These are phyloP conservation scores for Tenebrosternarchus preto DNA, from an alignment of 2,113 vertebrate genomes.

Conservation along the genomic window DNA sequence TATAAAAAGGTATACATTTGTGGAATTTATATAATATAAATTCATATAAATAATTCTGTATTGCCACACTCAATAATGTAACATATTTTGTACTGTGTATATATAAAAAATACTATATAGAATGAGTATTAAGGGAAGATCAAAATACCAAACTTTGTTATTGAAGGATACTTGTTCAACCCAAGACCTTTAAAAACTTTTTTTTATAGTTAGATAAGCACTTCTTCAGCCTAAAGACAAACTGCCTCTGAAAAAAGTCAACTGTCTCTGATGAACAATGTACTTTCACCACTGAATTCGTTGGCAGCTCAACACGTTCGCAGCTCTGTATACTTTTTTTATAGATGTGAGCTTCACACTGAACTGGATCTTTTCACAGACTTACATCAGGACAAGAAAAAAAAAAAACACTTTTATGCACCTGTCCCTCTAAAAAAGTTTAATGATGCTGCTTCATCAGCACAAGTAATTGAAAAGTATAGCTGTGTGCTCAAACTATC, in stretches of 20 bases:
- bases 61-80: too few species aligned
- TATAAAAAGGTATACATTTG: too few species aligned
- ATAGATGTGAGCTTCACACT: conserved; percentile 31
- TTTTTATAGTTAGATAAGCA: not conserved
- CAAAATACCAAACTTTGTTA: too few species aligned
- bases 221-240: conserved; percentile 1
- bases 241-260: not conserved
- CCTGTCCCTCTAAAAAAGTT: not conserved
- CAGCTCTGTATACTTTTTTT: conserved; percentile 30
- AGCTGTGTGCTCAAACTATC: not conserved
- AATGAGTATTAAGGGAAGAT: too few species aligned
- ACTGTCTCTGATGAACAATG: not conserved
- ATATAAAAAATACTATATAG: too few species aligned
- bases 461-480: not conserved
- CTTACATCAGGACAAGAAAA: not conserved
- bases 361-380: conserved; percentile 3
- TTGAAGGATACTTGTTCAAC: too few species aligned
- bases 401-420: conserved; percentile 6
- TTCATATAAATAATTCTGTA: too few species aligned
- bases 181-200: not conserved
- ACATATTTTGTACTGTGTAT: too few species aligned
- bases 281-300: conserved; percentile 9
- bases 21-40: too few species aligned
- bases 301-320: conserved; percentile 27
- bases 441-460: not conserved